A percentile compares a stretch with the other conserved stretches of the same genome.
Conservation (phyloP, 2,797 vertebrate species). For the Carcharodon carcharias region DNA sequence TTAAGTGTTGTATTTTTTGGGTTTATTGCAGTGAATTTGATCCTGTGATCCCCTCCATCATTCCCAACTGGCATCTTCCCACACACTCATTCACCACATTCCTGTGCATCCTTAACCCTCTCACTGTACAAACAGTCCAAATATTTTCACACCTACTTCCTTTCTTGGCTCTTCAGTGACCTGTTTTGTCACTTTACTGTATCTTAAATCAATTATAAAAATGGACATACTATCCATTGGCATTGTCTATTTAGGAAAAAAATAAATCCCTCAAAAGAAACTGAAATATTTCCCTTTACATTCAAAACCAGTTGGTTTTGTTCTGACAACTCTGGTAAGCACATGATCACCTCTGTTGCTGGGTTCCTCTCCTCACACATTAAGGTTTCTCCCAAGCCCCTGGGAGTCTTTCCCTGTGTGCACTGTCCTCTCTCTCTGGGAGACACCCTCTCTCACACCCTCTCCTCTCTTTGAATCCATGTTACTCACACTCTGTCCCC, state of each 20-base stretch:
- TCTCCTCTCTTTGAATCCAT: neutral
- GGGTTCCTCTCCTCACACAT: neutral
- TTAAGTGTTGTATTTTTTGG: neutral
- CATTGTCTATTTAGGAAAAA: neutral
- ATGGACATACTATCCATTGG: neutral
- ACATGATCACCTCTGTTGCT: neutral
- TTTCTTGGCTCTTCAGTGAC: neutral
- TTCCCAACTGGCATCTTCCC: neutral
- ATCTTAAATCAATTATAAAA: neutral
- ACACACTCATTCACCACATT: neutral
- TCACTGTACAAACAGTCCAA: neutral
- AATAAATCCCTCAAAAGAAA: too few species aligned
- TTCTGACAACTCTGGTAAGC: neutral
- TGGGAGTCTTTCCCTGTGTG: neutral
- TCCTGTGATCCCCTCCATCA: neutral
- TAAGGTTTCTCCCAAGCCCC: neutral
- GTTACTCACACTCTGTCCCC: neutral
- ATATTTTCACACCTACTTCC: neutral
- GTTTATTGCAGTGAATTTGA: conserved; percentile 1
- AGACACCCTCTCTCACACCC: neutral
- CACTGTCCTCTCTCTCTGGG: neutral
- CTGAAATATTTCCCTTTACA: neutral
- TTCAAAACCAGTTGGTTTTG: neutral
- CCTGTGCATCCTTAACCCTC: neutral
- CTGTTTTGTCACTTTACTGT: neutral